phyloP scores from a whole-genome alignment of 1,140 invertebrate species.

The Temnothorax longispinosus region DNA sequence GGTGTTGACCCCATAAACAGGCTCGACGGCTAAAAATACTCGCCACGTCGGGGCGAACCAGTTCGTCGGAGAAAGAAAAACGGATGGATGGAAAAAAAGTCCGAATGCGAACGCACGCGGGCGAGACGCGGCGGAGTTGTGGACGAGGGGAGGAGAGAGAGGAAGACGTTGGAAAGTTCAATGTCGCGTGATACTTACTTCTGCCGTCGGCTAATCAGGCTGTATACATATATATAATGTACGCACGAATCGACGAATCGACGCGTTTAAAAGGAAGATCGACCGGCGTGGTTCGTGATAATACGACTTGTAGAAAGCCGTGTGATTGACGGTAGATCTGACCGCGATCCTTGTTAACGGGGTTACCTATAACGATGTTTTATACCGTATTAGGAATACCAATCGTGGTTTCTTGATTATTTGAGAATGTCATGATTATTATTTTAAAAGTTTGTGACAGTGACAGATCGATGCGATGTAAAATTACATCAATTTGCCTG shows the following conservation, averaged over 20 bases:
- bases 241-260: background rate
- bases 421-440: background rate
- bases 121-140: background rate
- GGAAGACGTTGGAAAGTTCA: constrained; percentile 43
- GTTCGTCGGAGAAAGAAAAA: constrained; percentile 66
- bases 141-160: background rate
- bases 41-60: constrained; percentile 72
- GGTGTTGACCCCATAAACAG: constrained; percentile 79
- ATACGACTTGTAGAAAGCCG: constrained; percentile 36
- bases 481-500: background rate
- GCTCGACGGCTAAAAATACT: constrained; percentile 75
- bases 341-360: constrained; percentile 43
- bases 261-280: constrained; percentile 13
- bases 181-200: constrained; percentile 56
- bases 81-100: constrained; percentile 52
- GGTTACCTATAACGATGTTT: background rate
- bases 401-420: constrained; percentile 1
- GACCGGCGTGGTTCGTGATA: constrained; percentile 28
- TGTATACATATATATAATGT: background rate
- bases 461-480: background rate
- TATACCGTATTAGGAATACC: background rate
- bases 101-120: constrained; percentile 13
- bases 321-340: constrained; percentile 38
- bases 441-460: background rate
- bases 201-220: constrained; percentile 27